Evolutionary conservation across 1,140 invertebrate species (phyloP).

Genomic region (Thaumatotibia leucotreta): DNA sequence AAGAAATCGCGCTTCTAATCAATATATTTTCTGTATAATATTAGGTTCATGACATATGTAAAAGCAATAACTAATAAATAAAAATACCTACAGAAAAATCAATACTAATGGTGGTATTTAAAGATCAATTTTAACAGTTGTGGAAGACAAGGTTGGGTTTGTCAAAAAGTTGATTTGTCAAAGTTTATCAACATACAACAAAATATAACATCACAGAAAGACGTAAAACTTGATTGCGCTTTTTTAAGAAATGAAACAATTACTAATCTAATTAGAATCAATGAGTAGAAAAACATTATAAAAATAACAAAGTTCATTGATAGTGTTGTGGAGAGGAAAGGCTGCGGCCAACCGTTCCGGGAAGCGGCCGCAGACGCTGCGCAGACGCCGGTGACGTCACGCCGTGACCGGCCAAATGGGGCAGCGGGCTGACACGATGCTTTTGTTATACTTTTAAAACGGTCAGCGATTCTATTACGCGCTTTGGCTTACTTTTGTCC

Average conservation of each 20-base stretch:
- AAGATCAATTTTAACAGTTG: too few species aligned
- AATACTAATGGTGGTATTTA: too few species aligned
- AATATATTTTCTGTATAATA: too few species aligned
- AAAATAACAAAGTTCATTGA: slow-evolving; percentile 38
- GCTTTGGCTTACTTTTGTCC: background rate
- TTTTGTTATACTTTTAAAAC: slow-evolving; percentile 8
- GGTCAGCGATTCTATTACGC: background rate
- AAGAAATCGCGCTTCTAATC: too few species aligned
- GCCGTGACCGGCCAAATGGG: slow-evolving; percentile 59
- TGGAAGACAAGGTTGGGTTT: too few species aligned
- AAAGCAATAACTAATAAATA: too few species aligned
- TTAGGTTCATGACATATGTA: too few species aligned
- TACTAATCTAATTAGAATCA: background rate
- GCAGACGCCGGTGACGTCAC: slow-evolving; percentile 66
- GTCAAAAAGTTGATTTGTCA: too few species aligned
- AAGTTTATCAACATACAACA: too few species aligned
- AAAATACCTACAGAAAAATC: too few species aligned
- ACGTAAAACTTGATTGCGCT: background rate
- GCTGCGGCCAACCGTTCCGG: slow-evolving; percentile 58
- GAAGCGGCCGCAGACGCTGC: slow-evolving; percentile 62
- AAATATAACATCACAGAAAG: too few species aligned
- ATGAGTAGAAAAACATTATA: background rate
- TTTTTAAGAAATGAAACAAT: too few species aligned
- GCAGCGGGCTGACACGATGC: slow-evolving; percentile 40
- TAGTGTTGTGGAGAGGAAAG: slow-evolving; percentile 50